A percentile compares a stretch with the other conserved stretches of the same genome.
Evolutionary conservation across 2,888 invertebrate genomes (phyloP).

Genomic region (Cephus rjabovi): DNA sequence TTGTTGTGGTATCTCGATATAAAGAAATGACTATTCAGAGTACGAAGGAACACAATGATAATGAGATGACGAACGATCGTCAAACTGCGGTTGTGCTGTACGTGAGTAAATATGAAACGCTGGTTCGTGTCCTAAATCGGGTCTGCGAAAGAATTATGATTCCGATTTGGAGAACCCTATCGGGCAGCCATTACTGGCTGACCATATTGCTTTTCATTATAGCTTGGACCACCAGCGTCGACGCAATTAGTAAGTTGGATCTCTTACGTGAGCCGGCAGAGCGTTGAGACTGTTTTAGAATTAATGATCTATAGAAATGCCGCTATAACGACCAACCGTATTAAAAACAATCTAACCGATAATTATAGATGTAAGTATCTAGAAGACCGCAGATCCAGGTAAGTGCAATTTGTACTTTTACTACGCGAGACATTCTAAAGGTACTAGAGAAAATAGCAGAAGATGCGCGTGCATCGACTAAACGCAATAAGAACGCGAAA

Average conservation of each 20-base stretch:
- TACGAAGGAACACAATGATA: not conserved
- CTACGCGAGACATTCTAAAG: not conserved
- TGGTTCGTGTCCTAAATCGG: not conserved
- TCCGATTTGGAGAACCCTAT: conserved; percentile 36
- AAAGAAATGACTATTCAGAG: not conserved
- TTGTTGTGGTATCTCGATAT: not conserved
- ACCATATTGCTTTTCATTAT: conserved; percentile 59
- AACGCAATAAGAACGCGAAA: not conserved
- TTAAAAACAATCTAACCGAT: conserved; percentile 13
- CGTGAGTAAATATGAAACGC: not conserved
- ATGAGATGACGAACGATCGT: not conserved
- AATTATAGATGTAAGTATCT: conserved; percentile 24
- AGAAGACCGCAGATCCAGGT: conserved; percentile 15
- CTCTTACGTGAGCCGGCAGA: conserved; percentile 44
- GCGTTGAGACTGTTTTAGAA: conserved; percentile 44
- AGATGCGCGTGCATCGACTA: not conserved
- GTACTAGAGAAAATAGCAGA: not conserved
- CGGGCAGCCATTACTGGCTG: conserved; percentile 35
- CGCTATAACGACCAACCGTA: conserved; percentile 42
- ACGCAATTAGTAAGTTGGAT: conserved; percentile 62
- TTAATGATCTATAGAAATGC: conserved; percentile 52
- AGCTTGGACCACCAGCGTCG: conserved; percentile 57
- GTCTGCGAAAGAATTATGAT: conserved; percentile 26
- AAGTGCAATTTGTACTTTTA: not conserved
- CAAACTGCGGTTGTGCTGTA: not conserved